A percentile compares a stretch with the other conserved stretches of the same genome.
phyloP scores from a whole-genome alignment of 1,140 invertebrate genomes.

The Drosophila ambigua region DNA sequence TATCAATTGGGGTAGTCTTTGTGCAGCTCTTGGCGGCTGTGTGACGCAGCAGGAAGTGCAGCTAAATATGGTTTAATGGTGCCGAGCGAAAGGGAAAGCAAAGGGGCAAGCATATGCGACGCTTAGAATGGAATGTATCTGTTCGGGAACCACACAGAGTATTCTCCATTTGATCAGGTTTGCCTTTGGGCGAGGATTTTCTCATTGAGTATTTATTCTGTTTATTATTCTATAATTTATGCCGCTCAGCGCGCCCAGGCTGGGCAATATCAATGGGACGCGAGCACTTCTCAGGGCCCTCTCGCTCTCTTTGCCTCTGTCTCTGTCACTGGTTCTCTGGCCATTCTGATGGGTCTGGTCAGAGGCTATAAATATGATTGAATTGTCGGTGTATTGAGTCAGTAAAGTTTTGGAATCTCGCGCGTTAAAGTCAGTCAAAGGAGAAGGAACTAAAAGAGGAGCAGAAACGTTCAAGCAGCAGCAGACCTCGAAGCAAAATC shows the following conservation, averaged over 20 bases:
- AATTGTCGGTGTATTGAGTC: slow-evolving; percentile 45
- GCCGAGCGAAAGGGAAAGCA: slow-evolving; percentile 16
- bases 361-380: slow-evolving; percentile 81
- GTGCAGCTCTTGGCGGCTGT: background rate
- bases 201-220: slow-evolving; percentile 35
- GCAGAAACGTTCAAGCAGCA: background rate
- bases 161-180: slow-evolving; percentile 26
- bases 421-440: slow-evolving; percentile 16
- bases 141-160: slow-evolving; percentile 31
- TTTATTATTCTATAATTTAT: slow-evolving; percentile 58
- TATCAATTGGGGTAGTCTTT: background rate
- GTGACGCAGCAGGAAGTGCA: slow-evolving; percentile 16
- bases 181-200: slow-evolving; percentile 16
- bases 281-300: slow-evolving; percentile 27
- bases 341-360: background rate
- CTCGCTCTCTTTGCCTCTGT: slow-evolving; percentile 21
- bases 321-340: slow-evolving; percentile 17
- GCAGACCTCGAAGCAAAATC: too few species aligned
- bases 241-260: slow-evolving; percentile 55
- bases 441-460: slow-evolving; percentile 7
- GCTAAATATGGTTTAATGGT: background rate
- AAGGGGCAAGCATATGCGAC: background rate
- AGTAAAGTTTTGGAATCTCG: slow-evolving; percentile 68
- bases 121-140: background rate
- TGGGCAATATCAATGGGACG: slow-evolving; percentile 67